Evolutionary conservation across 2,888 invertebrate genomes (phyloP), one percentile per base, ranked within the genome.

Genomic region (Noctua janthina): DNA sequence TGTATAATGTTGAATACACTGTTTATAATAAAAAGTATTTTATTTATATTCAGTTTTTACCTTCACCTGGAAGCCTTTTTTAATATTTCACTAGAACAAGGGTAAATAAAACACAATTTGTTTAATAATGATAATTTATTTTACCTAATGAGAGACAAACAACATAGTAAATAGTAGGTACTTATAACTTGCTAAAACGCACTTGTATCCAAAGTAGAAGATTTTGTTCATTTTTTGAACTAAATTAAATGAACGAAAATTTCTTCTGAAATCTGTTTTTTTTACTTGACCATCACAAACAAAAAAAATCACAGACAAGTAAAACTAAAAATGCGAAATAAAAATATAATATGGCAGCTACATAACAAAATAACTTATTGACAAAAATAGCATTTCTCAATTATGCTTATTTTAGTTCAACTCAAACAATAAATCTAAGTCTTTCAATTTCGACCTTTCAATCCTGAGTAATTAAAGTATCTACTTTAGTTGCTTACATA

Each of bases 1-100:
- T 87, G 79, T 88, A 84, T 74, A 72, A 83, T 81, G 80, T 88
- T 88, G 82, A 68, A 68, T 46, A 85, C 71, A 81, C 73, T 80
- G 70, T 83, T 89, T 81, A 70, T 74, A 90, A 76, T 90, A 83
- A 85, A 87, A 70, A 6, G 49, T 62, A 78, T 75, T 80, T 78
- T 66, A 49, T 43, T 39, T n/a, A n/a, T 35, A n/a, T 15, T 39
- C 1, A 3, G 15, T 39, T 46, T 78, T 20, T 4, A 20, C 13
- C 20, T 66, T 4, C 17, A 20, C 17, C 56, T 75, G 56, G 56
- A 35, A 39, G 29, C 7, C 4, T 39, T 62, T 56, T 66, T 20
- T 35, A 54, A 5, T 62, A 43, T 49, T 70, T 35, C 1, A 23
- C 3, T 5, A 43, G 6, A 29, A 66, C 2, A n/a, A 17, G 11